Evolutionary conservation across 2,113 vertebrate genomes (phyloP).

Genomic region (Scytalopus superciliaris): DNA sequence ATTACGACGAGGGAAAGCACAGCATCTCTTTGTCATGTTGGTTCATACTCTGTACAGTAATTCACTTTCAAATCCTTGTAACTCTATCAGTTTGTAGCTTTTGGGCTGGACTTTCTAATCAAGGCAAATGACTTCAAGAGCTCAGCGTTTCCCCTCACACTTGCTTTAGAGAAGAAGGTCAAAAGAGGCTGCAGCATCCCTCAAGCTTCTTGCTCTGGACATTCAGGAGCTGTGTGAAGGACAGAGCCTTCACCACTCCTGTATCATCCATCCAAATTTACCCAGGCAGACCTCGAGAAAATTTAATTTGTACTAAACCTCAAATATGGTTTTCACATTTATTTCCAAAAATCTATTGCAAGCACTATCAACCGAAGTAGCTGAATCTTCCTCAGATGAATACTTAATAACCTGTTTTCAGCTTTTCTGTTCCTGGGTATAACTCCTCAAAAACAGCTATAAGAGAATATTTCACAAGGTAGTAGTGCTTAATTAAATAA

Average conservation of each 20-base stretch:
- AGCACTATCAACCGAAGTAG: neutral
- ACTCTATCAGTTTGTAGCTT: neutral
- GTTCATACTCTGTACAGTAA: neutral
- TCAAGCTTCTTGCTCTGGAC: neutral
- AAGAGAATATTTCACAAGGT: conserved; percentile 39
- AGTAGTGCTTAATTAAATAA: conserved; percentile 51
- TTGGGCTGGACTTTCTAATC: neutral
- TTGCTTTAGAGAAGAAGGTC: neutral
- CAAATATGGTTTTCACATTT: neutral
- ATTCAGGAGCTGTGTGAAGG: neutral
- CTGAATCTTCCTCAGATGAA: neutral
- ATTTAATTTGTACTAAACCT: neutral
- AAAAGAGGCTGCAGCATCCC: neutral
- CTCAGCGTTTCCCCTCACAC: neutral
- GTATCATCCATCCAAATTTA: neutral
- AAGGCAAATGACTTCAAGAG: neutral
- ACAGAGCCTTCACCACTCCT: neutral
- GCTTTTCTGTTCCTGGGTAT: conserved; percentile 5
- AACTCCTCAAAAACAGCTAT: conserved; percentile 34
- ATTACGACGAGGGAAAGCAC: neutral
- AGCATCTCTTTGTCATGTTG: neutral
- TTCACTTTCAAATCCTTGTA: neutral
- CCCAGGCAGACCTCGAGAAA: neutral
- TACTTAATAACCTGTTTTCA: neutral
- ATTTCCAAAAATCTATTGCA: neutral